Evolutionary conservation across 2,888 invertebrate species (phyloP).

Genomic region (Nomada lathburiana): DNA sequence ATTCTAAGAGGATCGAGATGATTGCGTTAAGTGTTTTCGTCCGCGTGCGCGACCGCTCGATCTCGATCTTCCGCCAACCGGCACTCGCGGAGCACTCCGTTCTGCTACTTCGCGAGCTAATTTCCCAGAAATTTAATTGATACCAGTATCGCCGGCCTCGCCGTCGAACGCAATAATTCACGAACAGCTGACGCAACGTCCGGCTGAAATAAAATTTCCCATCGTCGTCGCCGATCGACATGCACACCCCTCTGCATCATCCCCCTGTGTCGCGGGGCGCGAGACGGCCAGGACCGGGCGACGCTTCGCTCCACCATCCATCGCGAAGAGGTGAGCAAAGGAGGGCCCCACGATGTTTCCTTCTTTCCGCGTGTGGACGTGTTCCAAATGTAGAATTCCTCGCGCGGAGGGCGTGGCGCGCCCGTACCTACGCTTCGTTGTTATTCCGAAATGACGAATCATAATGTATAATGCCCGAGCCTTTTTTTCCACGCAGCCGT

Average conservation of each 20-base stretch:
- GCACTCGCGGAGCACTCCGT: too few species aligned
- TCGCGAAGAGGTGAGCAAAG: neutral
- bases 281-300: neutral
- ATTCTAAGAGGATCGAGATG: constrained; percentile 47
- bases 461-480: constrained; percentile 81
- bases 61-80: neutral
- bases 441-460: constrained; percentile 84
- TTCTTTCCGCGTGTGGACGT: constrained; percentile 70
- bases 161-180: too few species aligned
- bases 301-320: too few species aligned
- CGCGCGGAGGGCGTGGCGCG: constrained; percentile 77
- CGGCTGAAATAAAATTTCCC: too few species aligned
- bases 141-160: too few species aligned
- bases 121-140: too few species aligned
- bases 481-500: constrained; percentile 68
- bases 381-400: constrained; percentile 83
- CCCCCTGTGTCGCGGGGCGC: neutral
- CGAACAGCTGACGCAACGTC: too few species aligned
- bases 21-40: constrained; percentile 57
- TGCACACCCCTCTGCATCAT: neutral
- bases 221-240: too few species aligned
- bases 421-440: constrained; percentile 76
- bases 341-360: constrained; percentile 51
- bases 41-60: constrained; percentile 34
- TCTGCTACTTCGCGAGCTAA: too few species aligned